Evolutionary conservation across 2,888 invertebrate genomes (phyloP), one percentile per base, ranked within the genome.

Genomic region (Acleris cristana): DNA sequence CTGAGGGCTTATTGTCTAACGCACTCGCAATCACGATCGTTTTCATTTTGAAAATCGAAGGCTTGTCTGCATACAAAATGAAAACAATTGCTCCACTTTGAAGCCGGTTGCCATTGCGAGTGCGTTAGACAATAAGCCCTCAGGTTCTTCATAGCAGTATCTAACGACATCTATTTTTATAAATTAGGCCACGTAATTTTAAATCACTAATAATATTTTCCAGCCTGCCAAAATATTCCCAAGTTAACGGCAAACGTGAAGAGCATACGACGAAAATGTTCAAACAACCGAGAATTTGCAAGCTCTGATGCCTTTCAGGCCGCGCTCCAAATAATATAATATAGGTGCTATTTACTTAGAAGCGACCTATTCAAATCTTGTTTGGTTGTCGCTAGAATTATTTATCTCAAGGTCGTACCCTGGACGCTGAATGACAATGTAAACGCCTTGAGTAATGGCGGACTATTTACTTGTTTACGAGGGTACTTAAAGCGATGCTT

Each of bases 211-310:
- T 40, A 40, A 4, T 14, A 40, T 40, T 48, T 48, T 48, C n/a
- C 18, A 48, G 34, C 2, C 3, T 18, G 8, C 48, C 48, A 6
- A 18, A 16, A 48, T 48, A 48, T n/a, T 18, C 18, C 48, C 48
- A 8, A 48, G 7, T n/a, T 14, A n/a, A 48, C 70, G 71, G 12
- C 19, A 18, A 57, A 86, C 86, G 86, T 81, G 80, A 73, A 74
- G 79, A 71, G 83, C 81, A 87, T 87, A 83, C 80, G 73, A 74
- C 74, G 78, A 79, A 82, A 83, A 80, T 79, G 72, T 77, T 79
- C 77, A 79, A 79, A 81, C 77, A 81, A 78, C 76, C 74, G 74
- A 48, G 40, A 49, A 56, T 51, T 60, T 48, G 34, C 48, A 56
- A 23, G 30, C 58, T 48, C 67, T 64, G 75, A 71, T 70, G 71